Evolutionary conservation across 2,888 invertebrate species (phyloP), one percentile per base, ranked within the genome.

Genomic region (Stegana nigrithorax): DNA sequence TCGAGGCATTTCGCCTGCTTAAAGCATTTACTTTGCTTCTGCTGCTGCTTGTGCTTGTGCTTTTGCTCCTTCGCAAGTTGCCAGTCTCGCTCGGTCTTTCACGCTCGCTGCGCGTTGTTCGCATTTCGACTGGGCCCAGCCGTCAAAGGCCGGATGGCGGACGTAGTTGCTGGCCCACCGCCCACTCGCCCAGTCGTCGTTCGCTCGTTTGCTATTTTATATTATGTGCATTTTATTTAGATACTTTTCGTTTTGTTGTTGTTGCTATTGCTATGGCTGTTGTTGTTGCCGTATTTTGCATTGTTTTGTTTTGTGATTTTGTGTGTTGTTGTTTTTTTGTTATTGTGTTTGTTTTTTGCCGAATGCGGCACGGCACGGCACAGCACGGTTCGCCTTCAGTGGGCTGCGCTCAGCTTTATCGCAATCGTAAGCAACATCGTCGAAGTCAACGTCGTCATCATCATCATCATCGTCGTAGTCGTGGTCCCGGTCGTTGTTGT

Each of bases 241-340:
- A 76, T 78, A 77, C 75, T 77, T 67, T 65, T 71, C 72, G 69
- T 55, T 23, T 67, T 66, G 36, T 36, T 39, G 39, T 51, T 51
- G 26, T 51, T 71, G 62, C 8, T 36, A 23, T 47, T 23, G 21
- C 25, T 42, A 14, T 2, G 4, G 6, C 64, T 67, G 63, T 62
- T 68, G 62, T 62, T 73, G 70, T 64, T 77, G 70, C 75, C 72
- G 75, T 76, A 79, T 80, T 80, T 74, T 80, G 80, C 78, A 75
- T 80, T 80, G 81, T 80, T 77, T 81, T 80, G 81, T 81, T 78
- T 79, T 80, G 77, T 78, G 77, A 76, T 80, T 81, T 73, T 76
- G 75, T n/a, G n/a, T 70, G 62, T 72, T 67, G 61, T 57, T 55
- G 36, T 42, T 17, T 70, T 51, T 23, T 47, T 32, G 59, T 47